Base-by-base conservation (phyloP, 2,113 vertebrate genomes). In the Periophthalmus modestus region DNA sequence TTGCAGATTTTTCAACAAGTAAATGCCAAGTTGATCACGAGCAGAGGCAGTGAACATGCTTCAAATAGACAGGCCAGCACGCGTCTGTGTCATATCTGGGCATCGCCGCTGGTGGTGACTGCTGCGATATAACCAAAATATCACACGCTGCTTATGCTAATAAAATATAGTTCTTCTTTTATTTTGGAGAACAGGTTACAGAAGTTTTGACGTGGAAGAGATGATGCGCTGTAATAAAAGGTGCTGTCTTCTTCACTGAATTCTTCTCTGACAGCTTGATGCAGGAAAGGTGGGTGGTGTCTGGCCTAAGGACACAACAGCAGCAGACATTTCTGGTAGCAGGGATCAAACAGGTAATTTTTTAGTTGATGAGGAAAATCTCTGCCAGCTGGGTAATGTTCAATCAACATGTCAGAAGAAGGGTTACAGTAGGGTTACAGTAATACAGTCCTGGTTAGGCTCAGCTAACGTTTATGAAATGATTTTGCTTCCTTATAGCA, bases 11-110 rank as follows among this genome's bases (percentile, higher is more conserved):
- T 68, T 36, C 74, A 69, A 72, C 78, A 87, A 87, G 73, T 88
- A 88, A 91, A 89, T 89, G 87, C 75, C 83, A 87, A 72, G 74
- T 63, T 57, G 77, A 84, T 89, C 79, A 88, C 76, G 68, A 82
- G 74, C 80, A 79, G 62, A 81, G 88, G 88, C 85, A 80, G 80
- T 66, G 68, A 77, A 90, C 87, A 90, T 68, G 83, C 85, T 79
- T 90, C 81, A 78, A 81, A 87, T 79, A 73, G 84, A 87, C 81
- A 81, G 63, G 54, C 33, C 69, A 79, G 71, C 72, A 28, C 76
- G 33, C 77, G 72, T 81, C 18, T 28, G 13, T 59, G 76, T 87
- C 83, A 83, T 67, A 72, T 74, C 55, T 59, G 77, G 77, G 72
- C 72, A 58, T 75, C 62, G n/a, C 69, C 62, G 55, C 55, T 23